A percentile compares a stretch with the other conserved stretches of the same genome.
These are phyloP conservation scores for Dromiciops gliroides DNA, from an alignment of 2,113 vertebrate species.

Conservation along the genomic window DNA sequence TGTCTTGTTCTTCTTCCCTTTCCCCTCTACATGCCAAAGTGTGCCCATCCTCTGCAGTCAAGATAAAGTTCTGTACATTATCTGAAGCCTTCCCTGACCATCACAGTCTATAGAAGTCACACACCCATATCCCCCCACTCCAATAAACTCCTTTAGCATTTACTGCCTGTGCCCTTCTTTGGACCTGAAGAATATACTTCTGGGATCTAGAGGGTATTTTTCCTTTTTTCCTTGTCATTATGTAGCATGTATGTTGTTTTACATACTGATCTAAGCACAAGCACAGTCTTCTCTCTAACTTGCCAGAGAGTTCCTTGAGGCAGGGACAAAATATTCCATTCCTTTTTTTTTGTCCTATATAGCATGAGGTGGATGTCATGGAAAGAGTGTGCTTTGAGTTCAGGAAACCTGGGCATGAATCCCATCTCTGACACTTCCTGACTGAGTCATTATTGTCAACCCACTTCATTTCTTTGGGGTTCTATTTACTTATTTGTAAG, in stretches of 20 bases:
- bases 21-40: background rate
- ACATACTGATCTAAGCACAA: background rate
- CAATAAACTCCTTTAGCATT: background rate
- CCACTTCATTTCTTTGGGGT: background rate
- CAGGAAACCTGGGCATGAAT: background rate
- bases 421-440: background rate
- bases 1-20: background rate
- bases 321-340: background rate
- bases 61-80: background rate
- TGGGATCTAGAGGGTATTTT: background rate
- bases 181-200: background rate
- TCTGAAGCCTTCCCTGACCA: background rate
- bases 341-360: background rate
- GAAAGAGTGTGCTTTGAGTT: background rate
- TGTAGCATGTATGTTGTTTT: background rate
- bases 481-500: background rate
- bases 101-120: background rate
- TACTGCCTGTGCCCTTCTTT: background rate
- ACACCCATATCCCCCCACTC: background rate
- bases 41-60: background rate
- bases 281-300: background rate
- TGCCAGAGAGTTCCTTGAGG: background rate
- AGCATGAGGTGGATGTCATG: background rate
- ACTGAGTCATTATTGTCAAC: background rate
- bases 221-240: background rate